phyloP scores from a whole-genome alignment of 2,888 invertebrate genomes.

The Dione vanillae region DNA sequence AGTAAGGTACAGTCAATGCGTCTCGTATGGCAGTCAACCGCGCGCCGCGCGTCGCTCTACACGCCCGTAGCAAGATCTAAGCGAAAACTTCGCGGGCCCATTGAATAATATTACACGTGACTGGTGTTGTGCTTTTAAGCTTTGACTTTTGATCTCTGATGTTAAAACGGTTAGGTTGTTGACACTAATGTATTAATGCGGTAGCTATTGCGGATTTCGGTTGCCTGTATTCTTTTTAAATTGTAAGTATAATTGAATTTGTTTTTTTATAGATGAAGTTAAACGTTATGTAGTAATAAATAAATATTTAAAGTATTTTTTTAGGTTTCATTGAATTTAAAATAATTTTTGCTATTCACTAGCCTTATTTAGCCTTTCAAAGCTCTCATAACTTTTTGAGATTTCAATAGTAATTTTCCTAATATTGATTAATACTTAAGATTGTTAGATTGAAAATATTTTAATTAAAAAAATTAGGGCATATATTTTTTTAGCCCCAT shows the following conservation, averaged over 20 bases:
- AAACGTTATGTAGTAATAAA: not conserved
- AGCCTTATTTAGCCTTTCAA: not conserved
- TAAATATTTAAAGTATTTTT: not conserved
- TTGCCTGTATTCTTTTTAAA: not conserved
- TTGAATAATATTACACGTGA: conserved; percentile 38
- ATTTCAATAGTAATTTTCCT: not conserved
- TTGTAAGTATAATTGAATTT: conserved; percentile 26
- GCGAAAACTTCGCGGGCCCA: conserved; percentile 53
- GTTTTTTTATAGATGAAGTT: not conserved
- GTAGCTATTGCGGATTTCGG: conserved; percentile 23
- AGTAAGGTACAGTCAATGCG: conserved; percentile 49
- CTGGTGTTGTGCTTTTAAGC: conserved; percentile 38
- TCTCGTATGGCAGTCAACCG: conserved; percentile 63
- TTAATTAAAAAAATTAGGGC: not conserved
- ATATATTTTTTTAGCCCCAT: not conserved
- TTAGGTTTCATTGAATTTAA: not conserved
- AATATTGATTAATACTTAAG: not conserved
- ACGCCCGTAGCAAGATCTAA: conserved; percentile 53
- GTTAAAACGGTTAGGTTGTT: conserved; percentile 29
- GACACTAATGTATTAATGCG: conserved; percentile 42
- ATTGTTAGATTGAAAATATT: not conserved
- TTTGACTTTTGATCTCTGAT: conserved; percentile 17
- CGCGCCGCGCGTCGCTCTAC: conserved; percentile 56
- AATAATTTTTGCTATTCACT: not conserved
- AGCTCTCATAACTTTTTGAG: not conserved